Conservation (phyloP, 1,140 invertebrate genomes). For the Leptinotarsa undecemlineata region DNA sequence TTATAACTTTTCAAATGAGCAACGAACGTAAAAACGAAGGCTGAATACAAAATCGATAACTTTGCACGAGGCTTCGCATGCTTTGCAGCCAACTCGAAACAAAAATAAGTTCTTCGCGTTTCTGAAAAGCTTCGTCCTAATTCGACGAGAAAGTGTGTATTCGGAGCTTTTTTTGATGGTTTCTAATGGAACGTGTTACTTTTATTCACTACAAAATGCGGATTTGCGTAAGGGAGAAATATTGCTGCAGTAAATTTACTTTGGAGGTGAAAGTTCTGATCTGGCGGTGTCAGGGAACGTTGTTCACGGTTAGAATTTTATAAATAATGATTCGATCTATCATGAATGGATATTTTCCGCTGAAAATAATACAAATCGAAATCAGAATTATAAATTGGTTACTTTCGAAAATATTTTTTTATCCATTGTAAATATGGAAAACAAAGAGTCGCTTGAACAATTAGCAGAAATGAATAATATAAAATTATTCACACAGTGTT, state of each 20-base stretch:
- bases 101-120: neutral
- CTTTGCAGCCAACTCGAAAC: neutral
- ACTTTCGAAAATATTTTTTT: too few relatives aligned
- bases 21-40: neutral
- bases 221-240: neutral
- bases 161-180: constrained; percentile 1
- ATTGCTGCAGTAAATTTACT: neutral
- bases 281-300: neutral
- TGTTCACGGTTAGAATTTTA: neutral
- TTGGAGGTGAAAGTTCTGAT: neutral
- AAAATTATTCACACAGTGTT: too few relatives aligned
- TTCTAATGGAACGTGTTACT: neutral
- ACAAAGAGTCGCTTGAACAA: too few relatives aligned
- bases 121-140: neutral
- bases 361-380: neutral
- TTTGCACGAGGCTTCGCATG: neutral
- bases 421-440: too few relatives aligned
- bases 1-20: constrained; percentile 3
- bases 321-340: neutral
- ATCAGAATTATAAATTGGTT: neutral
- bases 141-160: neutral
- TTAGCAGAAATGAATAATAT: too few relatives aligned
- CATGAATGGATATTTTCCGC: neutral
- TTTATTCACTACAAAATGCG: neutral
- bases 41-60: neutral